These are phyloP conservation scores for Catamblyrhynchus diadema DNA, from an alignment of 2,797 vertebrate species.

Conservation along the genomic window DNA sequence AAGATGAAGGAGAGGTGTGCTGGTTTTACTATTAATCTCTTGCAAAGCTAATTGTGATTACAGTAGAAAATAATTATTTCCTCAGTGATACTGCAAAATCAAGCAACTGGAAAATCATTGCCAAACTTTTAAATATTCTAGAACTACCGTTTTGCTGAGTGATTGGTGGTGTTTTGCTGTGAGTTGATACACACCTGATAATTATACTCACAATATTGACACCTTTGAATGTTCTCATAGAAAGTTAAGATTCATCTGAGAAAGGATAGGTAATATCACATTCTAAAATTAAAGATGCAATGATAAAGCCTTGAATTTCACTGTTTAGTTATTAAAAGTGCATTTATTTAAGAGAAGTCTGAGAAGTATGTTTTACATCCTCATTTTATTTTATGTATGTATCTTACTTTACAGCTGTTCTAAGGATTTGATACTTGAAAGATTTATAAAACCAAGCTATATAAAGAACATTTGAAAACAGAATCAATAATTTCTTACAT, in stretches of 20 bases:
- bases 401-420: background rate
- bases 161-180: constrained; percentile 7
- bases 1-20: background rate
- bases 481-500: background rate
- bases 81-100: background rate
- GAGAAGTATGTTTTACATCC: background rate
- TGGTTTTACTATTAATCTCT: constrained; percentile 47
- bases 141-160: background rate
- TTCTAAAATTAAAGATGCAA: constrained; percentile 12
- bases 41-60: constrained; percentile 26
- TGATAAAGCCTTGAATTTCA: background rate
- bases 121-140: background rate
- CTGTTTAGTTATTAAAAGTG: background rate
- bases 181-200: background rate
- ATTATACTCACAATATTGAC: constrained; percentile 2
- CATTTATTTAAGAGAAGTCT: constrained; percentile 15
- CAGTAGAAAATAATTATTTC: constrained; percentile 40
- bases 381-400: background rate
- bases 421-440: background rate
- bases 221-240: constrained; percentile 9
- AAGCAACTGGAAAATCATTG: background rate
- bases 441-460: background rate
- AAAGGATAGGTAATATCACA: background rate
- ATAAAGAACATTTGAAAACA: background rate
- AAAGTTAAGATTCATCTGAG: constrained; percentile 21